Conservation (phyloP, 2,888 invertebrate species). For the Nasonovia ribisnigri region DNA sequence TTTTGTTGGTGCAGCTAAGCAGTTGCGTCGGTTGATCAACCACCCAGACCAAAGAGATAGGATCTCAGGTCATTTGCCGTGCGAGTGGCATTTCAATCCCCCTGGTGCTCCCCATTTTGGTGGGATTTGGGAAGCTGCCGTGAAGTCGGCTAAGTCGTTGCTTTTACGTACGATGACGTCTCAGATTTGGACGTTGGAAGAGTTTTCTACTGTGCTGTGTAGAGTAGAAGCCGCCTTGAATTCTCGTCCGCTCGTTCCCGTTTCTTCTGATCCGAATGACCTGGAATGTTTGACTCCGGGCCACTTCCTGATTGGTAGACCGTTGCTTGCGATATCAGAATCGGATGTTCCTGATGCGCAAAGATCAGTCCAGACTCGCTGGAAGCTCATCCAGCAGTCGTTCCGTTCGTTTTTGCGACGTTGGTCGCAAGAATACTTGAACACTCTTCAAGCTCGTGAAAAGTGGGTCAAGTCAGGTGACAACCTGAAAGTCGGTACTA, state of each 20-base stretch:
- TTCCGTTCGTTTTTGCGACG: background rate
- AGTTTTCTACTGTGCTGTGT: background rate
- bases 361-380: background rate
- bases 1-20: conserved; percentile 66
- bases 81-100: background rate
- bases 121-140: background rate
- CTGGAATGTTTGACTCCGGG: background rate
- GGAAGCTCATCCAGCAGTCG: background rate
- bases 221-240: background rate
- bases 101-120: background rate
- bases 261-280: background rate
- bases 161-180: background rate
- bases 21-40: background rate
- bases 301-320: background rate
- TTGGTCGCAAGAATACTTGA: background rate
- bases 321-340: no score
- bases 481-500: background rate
- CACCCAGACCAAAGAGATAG: background rate
- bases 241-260: background rate
- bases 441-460: background rate
- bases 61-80: background rate
- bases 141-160: background rate
- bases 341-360: accelerated
- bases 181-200: background rate
- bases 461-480: background rate